Percentiles rank a stretch among this genome's conserved stretches.
Evolutionary conservation across 2,113 vertebrate species (phyloP).

Genomic region (Pelodiscus sinensis): DNA sequence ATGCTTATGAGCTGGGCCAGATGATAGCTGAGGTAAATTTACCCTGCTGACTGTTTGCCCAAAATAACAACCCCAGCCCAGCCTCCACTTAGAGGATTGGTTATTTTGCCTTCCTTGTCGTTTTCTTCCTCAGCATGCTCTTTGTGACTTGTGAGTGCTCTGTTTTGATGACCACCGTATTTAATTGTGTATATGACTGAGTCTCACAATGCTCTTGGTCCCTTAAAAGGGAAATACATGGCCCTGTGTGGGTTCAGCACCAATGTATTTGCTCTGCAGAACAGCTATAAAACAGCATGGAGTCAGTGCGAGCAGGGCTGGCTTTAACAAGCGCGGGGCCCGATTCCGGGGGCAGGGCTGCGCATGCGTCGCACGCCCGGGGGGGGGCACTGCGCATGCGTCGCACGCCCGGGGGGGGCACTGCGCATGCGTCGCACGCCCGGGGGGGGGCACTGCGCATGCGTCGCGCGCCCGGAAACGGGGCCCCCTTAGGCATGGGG

Average conservation of each 20-base stretch:
- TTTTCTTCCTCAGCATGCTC: not conserved
- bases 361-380: too few relatives aligned
- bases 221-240: not conserved
- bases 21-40: conserved; percentile 55
- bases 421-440: too few relatives aligned
- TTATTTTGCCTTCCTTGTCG: not conserved
- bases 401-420: too few relatives aligned
- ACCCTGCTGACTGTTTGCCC: conserved; percentile 26
- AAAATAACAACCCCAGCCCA: not conserved
- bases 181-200: not conserved
- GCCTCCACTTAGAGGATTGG: not conserved
- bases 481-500: too few relatives aligned
- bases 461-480: too few relatives aligned
- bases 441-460: too few relatives aligned
- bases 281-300: not conserved
- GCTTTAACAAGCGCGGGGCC: too few relatives aligned
- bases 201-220: not conserved
- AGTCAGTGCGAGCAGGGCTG: too few relatives aligned
- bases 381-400: too few relatives aligned
- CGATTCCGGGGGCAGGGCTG: too few relatives aligned
- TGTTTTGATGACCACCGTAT: not conserved
- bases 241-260: not conserved
- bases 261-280: not conserved
- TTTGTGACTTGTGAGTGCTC: not conserved
- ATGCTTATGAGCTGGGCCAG: conserved; percentile 55